Evolutionary conservation across 2,113 vertebrate genomes (phyloP), one percentile per base, ranked within the genome.

Genomic region (Boleophthalmus pectinirostris): DNA sequence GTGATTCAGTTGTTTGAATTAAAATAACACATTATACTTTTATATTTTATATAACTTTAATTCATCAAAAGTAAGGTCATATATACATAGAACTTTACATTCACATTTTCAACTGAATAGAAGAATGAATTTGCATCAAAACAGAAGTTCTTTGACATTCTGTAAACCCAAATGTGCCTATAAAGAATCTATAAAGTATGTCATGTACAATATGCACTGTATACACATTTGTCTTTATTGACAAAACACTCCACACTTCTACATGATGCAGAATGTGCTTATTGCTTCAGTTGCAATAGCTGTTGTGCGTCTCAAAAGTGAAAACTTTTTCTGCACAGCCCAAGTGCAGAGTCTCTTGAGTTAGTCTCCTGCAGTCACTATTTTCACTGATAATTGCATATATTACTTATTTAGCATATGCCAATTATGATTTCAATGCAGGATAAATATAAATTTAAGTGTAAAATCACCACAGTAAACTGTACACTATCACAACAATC

Each of bases 91-190:
- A 64, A 46, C 65, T 47, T 47, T 66, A 66, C 65, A 33, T 87
- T 88, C 85, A 90, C 83, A 87, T 84, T 82, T 64, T 87, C 51
- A 69, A 75, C 80, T 66, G 38, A n/a, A n/a, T n/a, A n/a, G n/a
- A 66, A 66, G 13, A 66, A 66, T 23, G 75, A 10, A 46, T 70
- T 29, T 71, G 49, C 12, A 1, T 49, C n/a, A 61, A 78, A 75
- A 79, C 74, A 81, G 23, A 69, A 73, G 23, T 58, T 58, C 56
- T 25, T 58, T 58, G 23, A 15, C 13, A 10, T 58, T 25, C 13
- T 58, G 56, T 68, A 70, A 46, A 14, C 25, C 71, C 69, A 13
- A 78, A 76, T 60, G 25, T 14, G 11, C 51, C 51, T 29, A 29
- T 29, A 29, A 29, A 20, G 20, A 53, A 18, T 80, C 23, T 15